Evolutionary conservation across 2,888 invertebrate genomes (phyloP), one percentile per base, ranked within the genome.

Genomic region (Lasioglossum calceatum): DNA sequence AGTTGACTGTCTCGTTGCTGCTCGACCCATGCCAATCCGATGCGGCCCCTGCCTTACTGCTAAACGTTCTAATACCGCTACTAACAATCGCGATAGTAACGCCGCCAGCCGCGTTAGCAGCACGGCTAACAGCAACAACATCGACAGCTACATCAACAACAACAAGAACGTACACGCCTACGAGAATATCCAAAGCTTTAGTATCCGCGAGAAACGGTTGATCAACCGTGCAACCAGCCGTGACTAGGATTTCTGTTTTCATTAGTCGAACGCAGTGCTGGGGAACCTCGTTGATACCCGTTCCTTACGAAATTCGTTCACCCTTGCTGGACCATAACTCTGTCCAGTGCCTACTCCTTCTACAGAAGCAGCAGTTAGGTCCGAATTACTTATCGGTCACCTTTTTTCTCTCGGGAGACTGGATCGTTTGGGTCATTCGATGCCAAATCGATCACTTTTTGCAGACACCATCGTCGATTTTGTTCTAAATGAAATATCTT

Each of bases 1-100:
- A 94, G 94, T 95, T 94, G 94, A 94, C 94, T 93, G 94, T 94
- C 94, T 94, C 91, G 92, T 94, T 92, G 94, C 94, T 93, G 94
- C 93, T 94, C 94, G 92, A 94, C 93, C 92, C 91, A 93, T 94
- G 93, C 94, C 94, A 92, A 94, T 93, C 92, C 94, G 93, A 94
- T 93, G 94, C 92, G 93, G 94, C 91, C 92, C 94, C 91, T 93
- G 94, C 92, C 94, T 93, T 93, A 93, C 94, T 92, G 94, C 94
- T 94, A 94, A 93, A 92, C 89, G 92, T 92, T 92, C 92, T 93
- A 93, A 93, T 91, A 90, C 92, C 89, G 92, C 91, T 92, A 93
- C 92, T 92, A 92, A 93, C 92, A 92, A 92, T 92, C 89, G 91
- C 90, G 92, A 87, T 91, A 91, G 86, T 91, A 90, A 88, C 90